Percentiles rank a stretch among this genome's conserved stretches.
Conservation (phyloP, 2,113 vertebrate genomes). For the Thinocorus orbignyianus region DNA sequence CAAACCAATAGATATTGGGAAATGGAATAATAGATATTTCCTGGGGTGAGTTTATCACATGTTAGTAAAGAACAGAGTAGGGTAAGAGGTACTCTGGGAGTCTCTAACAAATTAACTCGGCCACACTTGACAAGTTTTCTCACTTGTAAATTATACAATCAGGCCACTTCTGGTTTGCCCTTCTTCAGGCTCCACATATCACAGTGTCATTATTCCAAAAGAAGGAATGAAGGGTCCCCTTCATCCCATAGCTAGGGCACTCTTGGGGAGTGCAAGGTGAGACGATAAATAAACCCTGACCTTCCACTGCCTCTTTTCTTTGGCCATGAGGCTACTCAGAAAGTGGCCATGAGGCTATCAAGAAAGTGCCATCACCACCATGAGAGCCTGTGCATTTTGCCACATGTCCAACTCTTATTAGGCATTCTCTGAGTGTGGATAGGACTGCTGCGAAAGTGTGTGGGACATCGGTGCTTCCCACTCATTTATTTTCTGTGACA, state of each 20-base stretch:
- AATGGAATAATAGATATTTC: background rate
- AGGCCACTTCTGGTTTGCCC: background rate
- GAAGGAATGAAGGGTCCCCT: background rate
- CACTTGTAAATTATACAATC: background rate
- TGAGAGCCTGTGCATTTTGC: background rate
- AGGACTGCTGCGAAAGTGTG: background rate
- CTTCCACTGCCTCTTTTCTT: background rate
- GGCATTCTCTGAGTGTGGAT: background rate
- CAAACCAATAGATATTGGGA: background rate
- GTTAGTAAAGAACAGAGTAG: background rate
- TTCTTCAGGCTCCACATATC: background rate
- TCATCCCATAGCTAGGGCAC: background rate
- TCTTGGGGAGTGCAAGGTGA: background rate
- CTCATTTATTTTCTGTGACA: background rate
- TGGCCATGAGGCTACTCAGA: background rate
- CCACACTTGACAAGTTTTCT: background rate
- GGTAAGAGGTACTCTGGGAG: background rate
- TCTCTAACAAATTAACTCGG: background rate
- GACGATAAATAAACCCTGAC: background rate
- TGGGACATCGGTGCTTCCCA: background rate
- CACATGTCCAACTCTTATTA: fast-evolving
- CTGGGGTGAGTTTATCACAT: background rate
- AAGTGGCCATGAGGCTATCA: background rate
- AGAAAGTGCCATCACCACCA: background rate
- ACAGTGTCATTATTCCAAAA: background rate